phyloP scores from a whole-genome alignment of 1,140 invertebrate genomes.

The Akabosia matsudoensis region DNA sequence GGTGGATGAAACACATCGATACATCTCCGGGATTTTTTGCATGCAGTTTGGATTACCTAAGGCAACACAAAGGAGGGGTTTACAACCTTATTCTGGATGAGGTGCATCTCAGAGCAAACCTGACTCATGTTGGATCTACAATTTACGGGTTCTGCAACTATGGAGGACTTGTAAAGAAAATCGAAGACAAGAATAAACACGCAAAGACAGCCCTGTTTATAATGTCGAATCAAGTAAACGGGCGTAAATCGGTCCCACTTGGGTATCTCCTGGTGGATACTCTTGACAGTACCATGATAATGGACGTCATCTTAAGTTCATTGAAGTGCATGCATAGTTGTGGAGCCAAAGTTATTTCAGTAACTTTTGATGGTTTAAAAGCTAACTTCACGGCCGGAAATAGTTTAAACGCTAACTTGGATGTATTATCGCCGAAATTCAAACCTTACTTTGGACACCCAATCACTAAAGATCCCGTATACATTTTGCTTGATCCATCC shows the following conservation, averaged over 20 bases:
- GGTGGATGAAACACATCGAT: background rate
- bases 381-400: constrained; percentile 26
- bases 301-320: background rate
- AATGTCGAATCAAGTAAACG: constrained; percentile 6
- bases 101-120: background rate
- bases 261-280: constrained; percentile 18
- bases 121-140: background rate
- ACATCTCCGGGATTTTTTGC: background rate
- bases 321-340: background rate
- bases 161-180: background rate
- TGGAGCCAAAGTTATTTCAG: background rate
- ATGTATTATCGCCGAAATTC: background rate
- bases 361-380: constrained; percentile 37
- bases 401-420: constrained; percentile 19
- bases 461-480: constrained; percentile 5
- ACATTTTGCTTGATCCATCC: constrained; percentile 35
- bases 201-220: constrained; percentile 15
- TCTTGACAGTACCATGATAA: background rate
- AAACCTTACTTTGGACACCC: background rate
- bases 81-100: constrained; percentile 6
- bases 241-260: background rate
- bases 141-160: constrained; percentile 24
- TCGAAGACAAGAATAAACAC: background rate
- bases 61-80: background rate
- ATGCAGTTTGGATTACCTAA: background rate